Conservation (phyloP, 2,888 invertebrate genomes). For the Stegophylla sp. region DNA sequence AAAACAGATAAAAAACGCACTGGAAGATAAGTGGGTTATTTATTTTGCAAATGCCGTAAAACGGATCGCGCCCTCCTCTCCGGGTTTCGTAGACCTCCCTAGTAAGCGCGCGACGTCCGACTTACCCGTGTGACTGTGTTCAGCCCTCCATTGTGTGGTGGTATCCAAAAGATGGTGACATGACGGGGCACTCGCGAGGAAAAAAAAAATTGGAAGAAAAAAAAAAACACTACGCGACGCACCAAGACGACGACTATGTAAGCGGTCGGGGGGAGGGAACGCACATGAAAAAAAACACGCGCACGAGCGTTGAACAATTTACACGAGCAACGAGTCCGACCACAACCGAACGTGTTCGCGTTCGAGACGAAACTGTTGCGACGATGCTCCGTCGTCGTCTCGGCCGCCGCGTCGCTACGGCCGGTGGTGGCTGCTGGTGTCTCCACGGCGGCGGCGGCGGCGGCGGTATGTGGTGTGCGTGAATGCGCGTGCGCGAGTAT, state of each 20-base stretch:
- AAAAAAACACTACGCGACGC: background rate
- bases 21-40: too few relatives aligned
- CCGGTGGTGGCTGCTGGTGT: background rate
- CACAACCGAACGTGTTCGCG: conserved; percentile 13
- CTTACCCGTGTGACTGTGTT: too few relatives aligned
- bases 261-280: background rate
- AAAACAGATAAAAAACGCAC: too few relatives aligned
- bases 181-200: background rate
- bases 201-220: background rate
- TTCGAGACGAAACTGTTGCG: conserved; percentile 31
- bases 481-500: background rate
- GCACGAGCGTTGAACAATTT: too few relatives aligned
- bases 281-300: background rate
- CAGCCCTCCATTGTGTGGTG: too few relatives aligned
- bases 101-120: too few relatives aligned
- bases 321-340: background rate
- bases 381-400: conserved; percentile 3
- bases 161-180: too few relatives aligned
- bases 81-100: too few relatives aligned
- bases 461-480: background rate
- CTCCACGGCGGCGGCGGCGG: too few relatives aligned
- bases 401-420: background rate
- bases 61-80: too few relatives aligned
- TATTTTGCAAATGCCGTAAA: too few relatives aligned
- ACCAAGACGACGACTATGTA: background rate